phyloP scores from a whole-genome alignment of 2,797 vertebrate species.

The Hafferia zeledoni region DNA sequence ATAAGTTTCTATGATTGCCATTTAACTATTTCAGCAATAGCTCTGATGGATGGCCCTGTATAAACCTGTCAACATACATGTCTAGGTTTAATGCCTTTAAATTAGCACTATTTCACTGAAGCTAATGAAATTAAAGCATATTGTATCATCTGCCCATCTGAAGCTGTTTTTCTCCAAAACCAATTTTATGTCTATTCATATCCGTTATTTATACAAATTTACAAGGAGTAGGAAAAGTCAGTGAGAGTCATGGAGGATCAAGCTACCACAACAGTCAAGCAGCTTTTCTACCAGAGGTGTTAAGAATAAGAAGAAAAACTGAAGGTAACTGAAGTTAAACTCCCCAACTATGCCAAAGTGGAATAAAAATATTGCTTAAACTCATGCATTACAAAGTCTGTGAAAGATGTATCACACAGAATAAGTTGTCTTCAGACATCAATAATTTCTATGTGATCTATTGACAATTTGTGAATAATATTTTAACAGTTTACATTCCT shows the following conservation, averaged over 20 bases:
- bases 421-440: not conserved
- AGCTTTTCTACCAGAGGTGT: not conserved
- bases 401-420: not conserved
- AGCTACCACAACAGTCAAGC: not conserved
- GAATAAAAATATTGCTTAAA: not conserved
- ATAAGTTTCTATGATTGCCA: not conserved
- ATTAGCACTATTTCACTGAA: not conserved
- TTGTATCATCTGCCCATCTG: not conserved
- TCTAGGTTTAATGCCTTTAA: not conserved
- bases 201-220: not conserved
- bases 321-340: not conserved
- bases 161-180: not conserved
- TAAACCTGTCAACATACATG: not conserved
- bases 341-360: not conserved
- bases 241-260: not conserved
- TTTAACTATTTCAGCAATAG: not conserved
- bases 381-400: not conserved
- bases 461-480: not conserved
- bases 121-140: not conserved
- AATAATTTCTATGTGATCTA: not conserved
- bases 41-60: not conserved
- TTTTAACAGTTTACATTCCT: not conserved
- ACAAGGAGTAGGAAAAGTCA: not conserved
- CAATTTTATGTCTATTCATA: not conserved
- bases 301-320: not conserved